phyloP scores from a whole-genome alignment of 2,888 invertebrate species.

The Drosophila buzzatii region DNA sequence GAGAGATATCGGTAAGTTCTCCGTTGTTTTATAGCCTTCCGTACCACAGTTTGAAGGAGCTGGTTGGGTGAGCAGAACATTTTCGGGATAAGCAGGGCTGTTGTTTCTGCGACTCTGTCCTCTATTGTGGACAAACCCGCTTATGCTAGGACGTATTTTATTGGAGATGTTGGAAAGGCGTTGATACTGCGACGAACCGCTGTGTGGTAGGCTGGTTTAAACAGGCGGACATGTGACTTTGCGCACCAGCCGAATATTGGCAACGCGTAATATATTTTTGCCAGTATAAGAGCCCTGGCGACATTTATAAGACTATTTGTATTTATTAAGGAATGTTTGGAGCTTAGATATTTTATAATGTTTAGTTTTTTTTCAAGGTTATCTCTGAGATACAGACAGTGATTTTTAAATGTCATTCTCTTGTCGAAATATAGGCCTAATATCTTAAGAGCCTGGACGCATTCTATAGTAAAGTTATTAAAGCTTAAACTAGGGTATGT shows the following conservation, averaged over 20 bases:
- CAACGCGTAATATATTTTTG: conserved; percentile 7
- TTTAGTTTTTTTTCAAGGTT: not conserved
- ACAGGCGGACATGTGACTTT: not conserved
- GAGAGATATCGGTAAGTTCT: not conserved
- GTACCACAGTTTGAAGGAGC: not conserved
- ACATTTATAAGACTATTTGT: not conserved
- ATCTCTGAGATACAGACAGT: not conserved
- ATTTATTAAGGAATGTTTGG: conserved; percentile 1
- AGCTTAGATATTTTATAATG: not conserved
- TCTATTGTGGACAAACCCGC: not conserved
- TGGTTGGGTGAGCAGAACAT: conserved; percentile 11
- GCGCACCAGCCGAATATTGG: not conserved
- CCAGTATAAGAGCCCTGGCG: not conserved
- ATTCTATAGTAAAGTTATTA: too few relatives aligned
- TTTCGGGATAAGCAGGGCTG: conserved; percentile 8
- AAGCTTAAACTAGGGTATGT: too few relatives aligned
- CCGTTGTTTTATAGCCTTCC: not conserved
- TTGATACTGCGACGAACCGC: not conserved
- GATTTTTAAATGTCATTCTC: conserved; percentile 2
- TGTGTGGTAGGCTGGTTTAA: not conserved
- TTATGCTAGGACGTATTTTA: conserved; percentile 3
- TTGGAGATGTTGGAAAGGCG: not conserved
- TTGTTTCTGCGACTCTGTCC: not conserved
- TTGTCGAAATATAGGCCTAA: conserved; percentile 2
- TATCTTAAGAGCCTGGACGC: too few relatives aligned